Base-by-base conservation (phyloP, 2,113 vertebrate genomes). In the Spea multiplicata region DNA sequence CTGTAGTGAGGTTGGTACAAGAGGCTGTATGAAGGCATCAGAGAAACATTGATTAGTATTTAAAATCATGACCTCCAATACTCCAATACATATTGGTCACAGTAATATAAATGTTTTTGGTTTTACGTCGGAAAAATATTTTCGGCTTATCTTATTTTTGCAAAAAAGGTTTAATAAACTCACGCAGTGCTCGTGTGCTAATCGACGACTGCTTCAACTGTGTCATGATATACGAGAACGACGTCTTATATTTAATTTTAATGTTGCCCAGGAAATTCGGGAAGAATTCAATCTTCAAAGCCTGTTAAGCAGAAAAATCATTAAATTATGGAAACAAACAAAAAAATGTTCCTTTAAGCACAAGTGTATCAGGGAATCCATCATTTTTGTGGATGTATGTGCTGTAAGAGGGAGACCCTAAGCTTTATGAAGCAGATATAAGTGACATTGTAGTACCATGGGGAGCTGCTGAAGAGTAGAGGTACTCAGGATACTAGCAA, bases 1-100 rank as follows among this genome's bases (percentile, higher is more conserved):
- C 81, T 47, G 81, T 82, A n/a, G 75, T 82, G 47, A 82, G 30
- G 3, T 9, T 44, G 3, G 74, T 61, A 68, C 79, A 75, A 16
- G 9, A 9, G 55, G 45, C 74, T 68, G 74, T 76, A 59, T 4
- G 17, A 30, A 48, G 66, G 59, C 0, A 76, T 6, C 55, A 59
- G 10, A 13, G 5, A 12, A 59, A 13, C 6, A 12, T 4, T 59
- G 55, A 59, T 12, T 59, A 59, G 8, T 13, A 59, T 9, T 59
- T 52, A 52, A 52, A 52, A 52, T 1, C 50, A 52, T 52, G 6
- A 6, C 9, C 50, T 52, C 9, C 50, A 52, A 52, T 52, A 3
- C 30, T 52, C 3, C 8, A 8, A 52, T 3, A 52, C 50, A 52
- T 7, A 52, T 10, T 52, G 50, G 1, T 6, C 50, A 3, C 9